Conservation (phyloP, 2,888 invertebrate species). For the Agonopterix heracliana region DNA sequence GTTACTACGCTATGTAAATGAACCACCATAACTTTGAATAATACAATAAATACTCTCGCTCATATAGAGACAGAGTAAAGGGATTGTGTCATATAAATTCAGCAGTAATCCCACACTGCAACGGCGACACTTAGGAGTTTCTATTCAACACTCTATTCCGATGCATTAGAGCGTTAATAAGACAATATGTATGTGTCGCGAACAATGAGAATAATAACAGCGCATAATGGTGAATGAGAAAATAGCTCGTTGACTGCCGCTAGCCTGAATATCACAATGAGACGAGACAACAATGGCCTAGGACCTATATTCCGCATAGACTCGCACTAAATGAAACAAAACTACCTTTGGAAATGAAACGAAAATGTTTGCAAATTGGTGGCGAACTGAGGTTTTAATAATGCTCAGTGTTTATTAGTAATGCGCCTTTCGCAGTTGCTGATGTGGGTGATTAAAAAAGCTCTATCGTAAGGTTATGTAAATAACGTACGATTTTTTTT, state of each 20-base stretch:
- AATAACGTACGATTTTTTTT: too few relatives aligned
- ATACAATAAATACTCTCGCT: too few relatives aligned
- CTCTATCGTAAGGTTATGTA: neutral
- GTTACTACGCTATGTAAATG: too few relatives aligned
- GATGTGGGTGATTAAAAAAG: neutral
- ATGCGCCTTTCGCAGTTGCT: neutral
- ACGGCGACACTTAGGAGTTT: slow-evolving; percentile 8
- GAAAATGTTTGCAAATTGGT: slow-evolving; percentile 52
- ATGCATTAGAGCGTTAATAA: slow-evolving; percentile 37
- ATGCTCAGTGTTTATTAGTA: neutral
- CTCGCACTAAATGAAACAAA: slow-evolving; percentile 61
- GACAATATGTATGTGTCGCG: slow-evolving; percentile 51
- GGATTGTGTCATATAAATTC: neutral
- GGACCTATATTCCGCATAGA: slow-evolving; percentile 59
- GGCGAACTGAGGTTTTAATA: slow-evolving; percentile 25
- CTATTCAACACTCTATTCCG: slow-evolving; percentile 10
- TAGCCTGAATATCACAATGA: slow-evolving; percentile 60
- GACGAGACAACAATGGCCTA: slow-evolving; percentile 55
- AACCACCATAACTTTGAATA: too few relatives aligned
- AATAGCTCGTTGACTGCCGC: slow-evolving; percentile 60
- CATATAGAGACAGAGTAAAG: neutral
- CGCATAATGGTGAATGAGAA: slow-evolving; percentile 67
- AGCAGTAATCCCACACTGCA: too few relatives aligned
- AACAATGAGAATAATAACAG: slow-evolving; percentile 66
- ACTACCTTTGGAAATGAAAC: slow-evolving; percentile 50